phyloP scores from a whole-genome alignment of 2,888 invertebrate genomes.

The Odontocerum albicorne region DNA sequence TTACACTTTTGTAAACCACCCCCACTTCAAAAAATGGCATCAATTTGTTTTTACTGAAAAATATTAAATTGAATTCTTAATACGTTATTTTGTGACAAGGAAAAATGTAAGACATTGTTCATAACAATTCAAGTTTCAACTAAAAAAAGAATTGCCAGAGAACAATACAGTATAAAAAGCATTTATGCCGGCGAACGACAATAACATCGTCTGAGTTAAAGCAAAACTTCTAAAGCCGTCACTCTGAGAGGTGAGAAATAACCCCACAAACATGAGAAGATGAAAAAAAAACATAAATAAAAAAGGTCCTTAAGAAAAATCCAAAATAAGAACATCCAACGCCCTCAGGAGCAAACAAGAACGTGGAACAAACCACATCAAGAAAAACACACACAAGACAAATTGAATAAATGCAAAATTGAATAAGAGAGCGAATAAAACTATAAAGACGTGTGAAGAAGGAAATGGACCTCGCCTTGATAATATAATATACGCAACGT shows the following conservation, averaged over 20 bases:
- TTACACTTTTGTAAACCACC: too few relatives aligned
- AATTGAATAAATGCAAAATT: constrained; percentile 62
- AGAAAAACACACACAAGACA: constrained; percentile 39
- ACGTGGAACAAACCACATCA: constrained; percentile 8
- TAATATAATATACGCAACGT: constrained; percentile 22
- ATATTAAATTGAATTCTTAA: too few relatives aligned
- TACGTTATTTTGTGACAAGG: too few relatives aligned
- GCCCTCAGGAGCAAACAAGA: constrained; percentile 15
- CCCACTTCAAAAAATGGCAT: too few relatives aligned
- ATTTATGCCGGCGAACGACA: too few relatives aligned
- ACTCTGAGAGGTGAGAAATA: constrained; percentile 15
- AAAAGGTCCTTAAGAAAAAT: neutral
- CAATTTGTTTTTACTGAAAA: too few relatives aligned
- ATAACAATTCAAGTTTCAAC: too few relatives aligned
- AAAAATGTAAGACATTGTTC: too few relatives aligned
- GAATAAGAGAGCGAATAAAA: constrained; percentile 59
- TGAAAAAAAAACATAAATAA: neutral
- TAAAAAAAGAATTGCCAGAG: too few relatives aligned
- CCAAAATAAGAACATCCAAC: constrained; percentile 18
- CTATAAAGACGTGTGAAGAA: constrained; percentile 33
- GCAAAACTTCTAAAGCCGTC: constrained; percentile 9
- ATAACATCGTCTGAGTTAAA: constrained; percentile 13
- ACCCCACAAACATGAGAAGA: constrained; percentile 12
- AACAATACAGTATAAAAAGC: too few relatives aligned
- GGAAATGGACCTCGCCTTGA: constrained; percentile 27